A percentile compares a stretch with the other conserved stretches of the same genome.
Conservation (phyloP, 2,113 vertebrate genomes). For the Struthio camelus region DNA sequence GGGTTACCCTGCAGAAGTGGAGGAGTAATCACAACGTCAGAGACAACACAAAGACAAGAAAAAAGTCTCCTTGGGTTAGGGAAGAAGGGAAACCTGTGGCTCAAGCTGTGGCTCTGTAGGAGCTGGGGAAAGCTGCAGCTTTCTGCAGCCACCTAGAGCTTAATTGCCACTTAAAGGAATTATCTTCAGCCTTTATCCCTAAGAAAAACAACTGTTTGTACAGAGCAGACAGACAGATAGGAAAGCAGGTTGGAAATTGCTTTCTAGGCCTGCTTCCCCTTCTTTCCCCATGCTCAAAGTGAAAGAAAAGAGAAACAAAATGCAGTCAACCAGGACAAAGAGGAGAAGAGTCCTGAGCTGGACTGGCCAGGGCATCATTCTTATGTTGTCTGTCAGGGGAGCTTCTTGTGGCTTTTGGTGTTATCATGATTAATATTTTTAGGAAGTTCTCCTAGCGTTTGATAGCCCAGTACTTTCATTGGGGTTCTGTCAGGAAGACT, state of each 20-base stretch:
- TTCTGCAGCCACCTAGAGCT: slow-evolving; percentile 39
- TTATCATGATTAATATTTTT: neutral
- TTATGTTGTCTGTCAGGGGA: neutral
- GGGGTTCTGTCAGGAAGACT: neutral
- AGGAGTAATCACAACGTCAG: neutral
- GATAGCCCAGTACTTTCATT: neutral
- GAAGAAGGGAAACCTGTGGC: neutral
- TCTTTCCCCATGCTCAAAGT: neutral
- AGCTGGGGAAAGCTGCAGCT: slow-evolving; percentile 34
- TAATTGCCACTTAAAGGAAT: slow-evolving; percentile 65
- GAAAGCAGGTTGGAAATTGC: neutral
- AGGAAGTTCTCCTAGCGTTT: neutral
- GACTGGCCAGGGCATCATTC: neutral
- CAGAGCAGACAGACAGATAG: neutral
- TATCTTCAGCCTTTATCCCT: slow-evolving; percentile 29
- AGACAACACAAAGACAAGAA: neutral
- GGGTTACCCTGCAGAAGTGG: neutral
- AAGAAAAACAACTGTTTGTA: slow-evolving; percentile 29
- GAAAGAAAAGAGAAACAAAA: neutral
- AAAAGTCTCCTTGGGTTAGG: neutral
- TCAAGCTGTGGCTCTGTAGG: slow-evolving; percentile 34
- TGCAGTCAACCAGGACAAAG: neutral
- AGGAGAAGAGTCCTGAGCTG: neutral
- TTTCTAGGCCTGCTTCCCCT: neutral
- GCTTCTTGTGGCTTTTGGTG: neutral